phyloP scores from a whole-genome alignment of 2,888 invertebrate genomes.

The Drosophila leonis region DNA sequence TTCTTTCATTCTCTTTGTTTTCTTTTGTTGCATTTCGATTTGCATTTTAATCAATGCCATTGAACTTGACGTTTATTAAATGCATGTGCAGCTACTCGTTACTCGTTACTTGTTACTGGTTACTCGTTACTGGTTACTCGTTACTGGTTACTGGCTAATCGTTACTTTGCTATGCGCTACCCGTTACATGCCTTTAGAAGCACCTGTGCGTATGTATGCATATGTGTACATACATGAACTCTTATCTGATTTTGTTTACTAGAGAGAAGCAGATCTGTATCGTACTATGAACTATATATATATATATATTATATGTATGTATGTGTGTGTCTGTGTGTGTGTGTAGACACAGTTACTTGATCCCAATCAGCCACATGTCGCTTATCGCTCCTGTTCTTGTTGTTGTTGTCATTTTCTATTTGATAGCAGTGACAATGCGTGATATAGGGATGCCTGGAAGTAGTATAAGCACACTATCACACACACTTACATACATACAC shows the following conservation, averaged over 20 bases:
- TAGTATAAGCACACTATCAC: conserved; percentile 1
- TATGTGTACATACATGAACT: neutral
- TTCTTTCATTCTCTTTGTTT: conserved; percentile 10
- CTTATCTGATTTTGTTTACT: conserved; percentile 11
- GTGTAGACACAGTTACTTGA: conserved; percentile 31
- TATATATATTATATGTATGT: neutral
- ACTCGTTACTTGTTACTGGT: neutral
- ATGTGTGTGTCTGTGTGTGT: neutral
- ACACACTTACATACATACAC: conserved; percentile 12
- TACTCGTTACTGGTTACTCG: neutral
- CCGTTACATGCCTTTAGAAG: neutral
- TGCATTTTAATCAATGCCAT: conserved; percentile 74
- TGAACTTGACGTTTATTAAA: conserved; percentile 71
- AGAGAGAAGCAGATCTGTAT: neutral
- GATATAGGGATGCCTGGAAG: conserved; percentile 11
- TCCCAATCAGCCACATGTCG: conserved; percentile 41
- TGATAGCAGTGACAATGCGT: conserved; percentile 61
- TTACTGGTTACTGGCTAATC: neutral
- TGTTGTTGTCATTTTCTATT: conserved; percentile 30
- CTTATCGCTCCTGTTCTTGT: conserved; percentile 46
- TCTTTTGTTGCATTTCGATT: conserved; percentile 38
- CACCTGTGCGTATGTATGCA: neutral
- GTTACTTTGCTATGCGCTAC: neutral
- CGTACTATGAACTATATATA: neutral
- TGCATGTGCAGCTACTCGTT: conserved; percentile 33